Evolutionary conservation across 2,797 vertebrate genomes (phyloP), one percentile per base, ranked within the genome.

Genomic region (Pygocentrus nattereri): DNA sequence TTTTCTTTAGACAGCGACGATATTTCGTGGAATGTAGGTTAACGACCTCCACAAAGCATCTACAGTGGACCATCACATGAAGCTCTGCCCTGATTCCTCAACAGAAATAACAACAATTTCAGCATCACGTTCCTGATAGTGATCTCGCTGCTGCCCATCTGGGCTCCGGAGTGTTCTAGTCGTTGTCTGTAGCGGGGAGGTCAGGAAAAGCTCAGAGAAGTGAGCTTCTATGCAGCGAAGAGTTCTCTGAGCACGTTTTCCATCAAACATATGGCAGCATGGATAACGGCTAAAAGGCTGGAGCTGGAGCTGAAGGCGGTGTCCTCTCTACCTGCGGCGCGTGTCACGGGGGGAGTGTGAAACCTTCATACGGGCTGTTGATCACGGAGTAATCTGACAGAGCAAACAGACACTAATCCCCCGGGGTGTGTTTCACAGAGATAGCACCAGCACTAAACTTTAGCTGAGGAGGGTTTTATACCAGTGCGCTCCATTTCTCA

Each of bases 401-500:
- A 87, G 83, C 85, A 91, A 91, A 90, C 78, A 89, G 67, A 85
- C 81, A 23, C 67, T 76, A 87, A 84, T 87, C 83, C 85, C 75
- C 72, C 75, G 59, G 79, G 52, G 84, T 85, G 75, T 82, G 85
- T 85, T 81, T 85, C 71, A 73, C 49, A 8, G 85, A 80, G 80
- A 59, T 87, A 88, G 84, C 82, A 76, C 79, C 84, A 83, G 84
- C 38, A 5, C 38, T 69, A 69, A 90, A 87, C 83, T 83, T 86
- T 85, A 79, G 78, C 87, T 44, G 81, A 69, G 25, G 10, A 59
- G 81, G 69, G 82, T 74, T 88, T 91, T 84, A 76, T 44, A 81
- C 78, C 84, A 88, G 76, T 89, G 86, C 84, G 88, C 85, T 89
- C 84, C 81, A 88, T 92, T 91, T 92, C 72, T 82, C 90, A 90